Evolutionary conservation across 2,113 vertebrate genomes (phyloP), one percentile per base, ranked within the genome.

Genomic region (Trogon surrucura): DNA sequence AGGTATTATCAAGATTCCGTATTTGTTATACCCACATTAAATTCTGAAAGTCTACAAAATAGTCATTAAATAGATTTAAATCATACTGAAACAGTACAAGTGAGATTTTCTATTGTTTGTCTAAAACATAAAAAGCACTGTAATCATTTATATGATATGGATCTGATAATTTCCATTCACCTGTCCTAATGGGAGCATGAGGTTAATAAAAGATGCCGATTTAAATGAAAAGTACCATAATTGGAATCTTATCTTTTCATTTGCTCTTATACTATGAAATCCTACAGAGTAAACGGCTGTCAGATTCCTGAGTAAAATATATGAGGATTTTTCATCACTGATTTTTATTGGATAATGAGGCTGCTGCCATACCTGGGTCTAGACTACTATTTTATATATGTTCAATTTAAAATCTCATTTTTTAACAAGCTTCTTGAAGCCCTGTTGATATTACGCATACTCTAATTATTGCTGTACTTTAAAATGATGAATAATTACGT

Each of bases 381-480:
- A 86, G 19, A 48, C 4, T 8, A 85, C 29, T 54, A 64, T 56
- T 93, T 89, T 34, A 81, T 23, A 6, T 13, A 44, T 23, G 25
- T 48, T 90, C 41, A 79, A 91, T 93, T 79, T 61, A 92, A 83
- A 92, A 69, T 84, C 32, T 75, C 57, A 50, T 51, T 91, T 19
- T 71, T 87, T 75, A 89, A 91, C n/a, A 80, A 96, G 61, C 27
- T 91, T 41, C 62, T 87, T 87, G 17, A 84, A 93, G 27, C 30
- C 71, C n/a, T 66, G 12, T 57, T 94, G 74, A 86, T 71, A 90
- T 58, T 54, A 67, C 3, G 38, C 34, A 18, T 57, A 66, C 26
- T 84, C 13, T 72, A 91, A 92, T 56, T 84, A 95, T 7, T 67
- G 32, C 11, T 61, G 53, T 75, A 85, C 51, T 87, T 85, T 57